Evolutionary conservation across 2,113 vertebrate genomes (phyloP).

Genomic region (Micromys minutus): DNA sequence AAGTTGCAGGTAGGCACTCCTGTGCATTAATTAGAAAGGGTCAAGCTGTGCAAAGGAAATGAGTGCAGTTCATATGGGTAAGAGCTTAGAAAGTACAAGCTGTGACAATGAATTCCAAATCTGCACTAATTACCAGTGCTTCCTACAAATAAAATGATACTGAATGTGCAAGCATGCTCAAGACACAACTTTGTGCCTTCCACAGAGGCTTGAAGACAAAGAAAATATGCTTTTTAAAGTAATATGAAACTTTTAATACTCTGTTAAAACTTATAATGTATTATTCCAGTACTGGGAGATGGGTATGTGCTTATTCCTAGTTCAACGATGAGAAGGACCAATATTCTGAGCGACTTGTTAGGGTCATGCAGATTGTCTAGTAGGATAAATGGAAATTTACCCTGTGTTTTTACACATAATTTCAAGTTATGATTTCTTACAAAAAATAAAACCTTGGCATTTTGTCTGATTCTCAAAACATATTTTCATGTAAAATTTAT

Average conservation of each 20-base stretch:
- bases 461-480: not conserved
- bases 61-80: constrained; percentile 65
- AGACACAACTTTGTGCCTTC: constrained; percentile 58
- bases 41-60: constrained; percentile 81
- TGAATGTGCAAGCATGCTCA: constrained; percentile 73
- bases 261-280: not conserved
- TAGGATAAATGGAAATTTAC: not conserved
- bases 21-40: constrained; percentile 82
- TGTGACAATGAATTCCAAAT: constrained; percentile 82
- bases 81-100: constrained; percentile 77
- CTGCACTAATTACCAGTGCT: constrained; percentile 76
- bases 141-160: constrained; percentile 70
- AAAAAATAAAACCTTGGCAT: not conserved
- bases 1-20: constrained; percentile 61
- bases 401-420: not conserved
- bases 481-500: not conserved
- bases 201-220: constrained; percentile 59
- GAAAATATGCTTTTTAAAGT: not conserved
- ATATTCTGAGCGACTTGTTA: not conserved
- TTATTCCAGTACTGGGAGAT: not conserved
- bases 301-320: constrained; percentile 18
- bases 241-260: not conserved
- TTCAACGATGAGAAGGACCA: constrained; percentile 19
- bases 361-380: not conserved
- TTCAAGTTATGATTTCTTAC: not conserved